phyloP scores from a whole-genome alignment of 2,888 invertebrate species.

The Chesias legatella region DNA sequence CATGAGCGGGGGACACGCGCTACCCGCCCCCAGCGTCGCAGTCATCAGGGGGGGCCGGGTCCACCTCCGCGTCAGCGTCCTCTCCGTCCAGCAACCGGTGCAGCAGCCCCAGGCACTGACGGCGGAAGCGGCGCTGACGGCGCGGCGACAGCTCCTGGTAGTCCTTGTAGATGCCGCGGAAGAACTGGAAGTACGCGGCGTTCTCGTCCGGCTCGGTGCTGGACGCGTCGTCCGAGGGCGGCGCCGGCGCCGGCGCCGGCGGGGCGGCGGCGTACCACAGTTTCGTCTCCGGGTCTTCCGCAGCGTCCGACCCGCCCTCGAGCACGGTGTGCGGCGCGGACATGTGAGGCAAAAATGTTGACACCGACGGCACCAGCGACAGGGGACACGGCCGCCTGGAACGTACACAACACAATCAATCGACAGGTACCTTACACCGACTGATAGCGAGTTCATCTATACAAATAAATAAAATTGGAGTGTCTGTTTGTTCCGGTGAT shows the following conservation, averaged over 20 bases:
- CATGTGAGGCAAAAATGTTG: no score
- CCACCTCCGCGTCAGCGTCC: conserved; percentile 2
- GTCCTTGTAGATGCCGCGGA: conserved; percentile 62
- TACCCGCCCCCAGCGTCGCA: no score
- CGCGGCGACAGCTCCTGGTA: conserved; percentile 52
- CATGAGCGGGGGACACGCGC: no score
- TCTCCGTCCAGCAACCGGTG: conserved; percentile 59
- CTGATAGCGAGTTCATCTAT: no score
- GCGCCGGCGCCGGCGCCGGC: conserved; percentile 37
- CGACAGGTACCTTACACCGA: no score
- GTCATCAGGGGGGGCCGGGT: no score
- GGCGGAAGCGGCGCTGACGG: conserved; percentile 55
- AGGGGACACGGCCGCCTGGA: conserved; percentile 35
- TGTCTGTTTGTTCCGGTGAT: no score
- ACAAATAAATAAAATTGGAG: no score
- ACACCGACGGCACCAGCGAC: conserved; percentile 20
- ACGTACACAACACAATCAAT: no score
- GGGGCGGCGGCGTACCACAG: conserved; percentile 22
- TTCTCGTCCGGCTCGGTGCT: conserved; percentile 56
- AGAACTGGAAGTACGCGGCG: conserved; percentile 67
- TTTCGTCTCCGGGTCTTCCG: conserved; percentile 39
- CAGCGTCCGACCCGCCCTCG: conserved; percentile 31
- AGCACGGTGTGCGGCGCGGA: conserved; percentile 13
- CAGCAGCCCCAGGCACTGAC: conserved; percentile 54
- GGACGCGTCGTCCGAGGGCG: conserved; percentile 35